Evolutionary conservation across 2,888 invertebrate species (phyloP).

Genomic region (Dermolepida albohirtum): DNA sequence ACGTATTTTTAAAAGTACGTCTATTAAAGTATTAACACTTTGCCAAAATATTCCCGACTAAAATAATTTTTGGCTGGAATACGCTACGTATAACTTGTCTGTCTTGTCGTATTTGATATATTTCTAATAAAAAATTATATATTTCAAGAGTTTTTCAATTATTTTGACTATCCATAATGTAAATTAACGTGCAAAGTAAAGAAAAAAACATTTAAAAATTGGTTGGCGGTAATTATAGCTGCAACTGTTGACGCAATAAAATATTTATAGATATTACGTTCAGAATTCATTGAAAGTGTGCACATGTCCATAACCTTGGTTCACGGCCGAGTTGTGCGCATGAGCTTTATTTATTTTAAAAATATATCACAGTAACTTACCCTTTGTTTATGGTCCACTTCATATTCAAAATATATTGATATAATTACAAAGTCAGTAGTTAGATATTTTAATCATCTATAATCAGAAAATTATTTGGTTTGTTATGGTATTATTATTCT

Average conservation of each 20-base stretch:
- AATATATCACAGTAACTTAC: slow-evolving; percentile 7
- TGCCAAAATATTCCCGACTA: slow-evolving; percentile 18
- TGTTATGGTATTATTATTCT: too few relatives aligned
- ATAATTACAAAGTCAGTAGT: too few relatives aligned
- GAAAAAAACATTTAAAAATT: neutral
- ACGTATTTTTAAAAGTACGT: slow-evolving; percentile 26
- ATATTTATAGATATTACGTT: slow-evolving; percentile 48
- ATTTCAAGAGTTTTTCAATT: too few relatives aligned
- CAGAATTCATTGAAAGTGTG: slow-evolving; percentile 42
- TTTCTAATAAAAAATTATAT: too few relatives aligned
- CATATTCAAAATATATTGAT: too few relatives aligned
- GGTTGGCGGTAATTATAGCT: neutral
- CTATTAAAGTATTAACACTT: slow-evolving; percentile 13
- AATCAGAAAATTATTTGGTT: too few relatives aligned
- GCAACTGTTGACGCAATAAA: slow-evolving; percentile 42
- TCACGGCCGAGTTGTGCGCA: slow-evolving; percentile 35
- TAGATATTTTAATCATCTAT: too few relatives aligned
- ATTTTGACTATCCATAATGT: too few relatives aligned
- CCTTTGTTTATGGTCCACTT: slow-evolving; percentile 7
- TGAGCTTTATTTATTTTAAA: slow-evolving; percentile 27
- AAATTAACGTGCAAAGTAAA: too few relatives aligned
- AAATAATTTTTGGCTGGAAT: slow-evolving; percentile 26
- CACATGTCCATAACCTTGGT: slow-evolving; percentile 45
- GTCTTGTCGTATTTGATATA: too few relatives aligned
- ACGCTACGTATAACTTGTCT: neutral